Conservation (phyloP, 1,140 invertebrate genomes). For the Brachionus calyciflorus region DNA sequence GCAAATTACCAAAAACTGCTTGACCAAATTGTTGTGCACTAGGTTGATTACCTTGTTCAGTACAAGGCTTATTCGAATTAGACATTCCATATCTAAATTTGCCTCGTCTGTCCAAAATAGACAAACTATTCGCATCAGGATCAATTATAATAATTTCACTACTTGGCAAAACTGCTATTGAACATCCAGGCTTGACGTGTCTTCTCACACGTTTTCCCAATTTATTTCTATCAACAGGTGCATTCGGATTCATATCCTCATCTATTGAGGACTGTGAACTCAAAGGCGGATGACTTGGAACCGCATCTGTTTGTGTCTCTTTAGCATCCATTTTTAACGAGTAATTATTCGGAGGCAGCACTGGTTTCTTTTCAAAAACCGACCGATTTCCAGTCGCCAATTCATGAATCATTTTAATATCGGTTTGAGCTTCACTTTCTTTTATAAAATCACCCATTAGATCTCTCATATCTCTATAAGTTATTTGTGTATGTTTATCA, state of each 20-base stretch:
- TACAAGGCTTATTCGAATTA: constrained; percentile 34
- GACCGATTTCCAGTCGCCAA: background rate
- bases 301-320: constrained; percentile 20
- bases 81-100: constrained; percentile 45
- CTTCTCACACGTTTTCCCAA: constrained; percentile 12
- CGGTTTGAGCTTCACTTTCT: constrained; percentile 41
- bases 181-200: constrained; percentile 35
- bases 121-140: constrained; percentile 23
- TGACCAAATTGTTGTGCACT: background rate
- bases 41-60: constrained; percentile 8
- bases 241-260: constrained; percentile 19
- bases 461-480: constrained; percentile 12
- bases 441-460: background rate
- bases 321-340: constrained; percentile 27
- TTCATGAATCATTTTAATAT: constrained; percentile 47
- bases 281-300: background rate
- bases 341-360: background rate
- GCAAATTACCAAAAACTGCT: background rate
- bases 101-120: constrained; percentile 40
- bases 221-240: constrained; percentile 34
- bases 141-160: constrained; percentile 46
- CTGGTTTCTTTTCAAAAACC: background rate
- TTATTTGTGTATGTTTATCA: constrained; percentile 24
- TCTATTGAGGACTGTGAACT: constrained; percentile 19
- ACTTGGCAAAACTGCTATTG: constrained; percentile 43